These are phyloP conservation scores for Leucophenga maculata DNA, from an alignment of 2,888 invertebrate species.

Conservation along the genomic window DNA sequence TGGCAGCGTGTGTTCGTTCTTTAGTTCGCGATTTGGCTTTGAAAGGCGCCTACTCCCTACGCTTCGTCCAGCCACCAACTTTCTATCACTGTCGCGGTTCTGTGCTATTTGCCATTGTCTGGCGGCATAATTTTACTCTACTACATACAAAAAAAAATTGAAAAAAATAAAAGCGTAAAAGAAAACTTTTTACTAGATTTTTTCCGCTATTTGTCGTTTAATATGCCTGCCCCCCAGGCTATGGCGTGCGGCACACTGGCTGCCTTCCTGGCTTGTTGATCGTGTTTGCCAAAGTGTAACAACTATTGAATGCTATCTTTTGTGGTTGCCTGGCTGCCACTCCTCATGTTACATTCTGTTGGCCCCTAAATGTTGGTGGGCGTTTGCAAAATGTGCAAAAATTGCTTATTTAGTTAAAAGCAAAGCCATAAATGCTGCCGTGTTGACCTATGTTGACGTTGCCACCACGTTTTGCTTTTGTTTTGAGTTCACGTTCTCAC, in stretches of 20 bases:
- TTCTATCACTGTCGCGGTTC: conserved; percentile 38
- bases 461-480: conserved; percentile 7
- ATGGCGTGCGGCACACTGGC: too few relatives aligned
- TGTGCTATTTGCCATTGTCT: conserved; percentile 43
- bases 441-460: conserved; percentile 18
- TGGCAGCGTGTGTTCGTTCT: conserved; percentile 8
- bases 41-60: neutral
- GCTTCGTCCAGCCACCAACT: neutral
- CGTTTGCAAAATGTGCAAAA: neutral
- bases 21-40: conserved; percentile 6
- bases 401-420: conserved; percentile 28
- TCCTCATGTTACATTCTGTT: neutral
- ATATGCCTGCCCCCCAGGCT: neutral
- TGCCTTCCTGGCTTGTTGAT: conserved; percentile 22
- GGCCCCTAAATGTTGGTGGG: neutral
- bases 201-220: conserved; percentile 46
- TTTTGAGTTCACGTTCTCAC: neutral
- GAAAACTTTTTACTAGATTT: conserved; percentile 30
- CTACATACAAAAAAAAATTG: conserved; percentile 24
- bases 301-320: conserved; percentile 13
- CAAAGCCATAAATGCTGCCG: conserved; percentile 7
- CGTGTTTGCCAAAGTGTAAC: conserved; percentile 24
- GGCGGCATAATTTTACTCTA: conserved; percentile 57
- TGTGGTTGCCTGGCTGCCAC: neutral
- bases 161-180: conserved; percentile 24